Evolutionary conservation across 2,113 vertebrate genomes (phyloP), one percentile per base, ranked within the genome.

Genomic region (Galeopterus variegatus): DNA sequence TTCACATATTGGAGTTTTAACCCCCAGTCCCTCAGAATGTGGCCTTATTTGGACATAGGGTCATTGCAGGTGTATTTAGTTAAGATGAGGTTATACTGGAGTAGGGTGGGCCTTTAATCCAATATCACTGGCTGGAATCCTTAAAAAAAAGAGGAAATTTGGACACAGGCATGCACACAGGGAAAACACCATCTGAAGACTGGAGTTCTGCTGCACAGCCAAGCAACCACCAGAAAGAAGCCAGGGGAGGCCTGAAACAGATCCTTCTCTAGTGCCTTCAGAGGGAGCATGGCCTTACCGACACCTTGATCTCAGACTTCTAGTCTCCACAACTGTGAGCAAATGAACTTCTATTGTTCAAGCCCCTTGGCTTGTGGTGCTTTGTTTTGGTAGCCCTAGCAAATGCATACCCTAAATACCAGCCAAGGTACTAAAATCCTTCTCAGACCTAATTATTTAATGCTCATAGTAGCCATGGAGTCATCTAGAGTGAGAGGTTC

Each of bases 121-220:
- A 0, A 31, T 26, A 36, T 5, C 10, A 64, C 33, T 48, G n/a
- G 28, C 13, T 75, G 5, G 17, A 48, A 56, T 65, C 33, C 69
- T 79, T 45, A 9, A 9, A 15, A 28, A 0, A 2, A 69, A 70
- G 54, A 26, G n/a, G n/a, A 21, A 17, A 45, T n/a, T 13, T 11
- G n/a, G 70, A 45, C 28, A 48, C 28, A 54, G 41, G 62, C 1
- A 18, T 1, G 33, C 54, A 64, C 41, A 15, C 0, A 10, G 26
- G 50, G 36, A 65, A 23, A 69, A 70, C 0, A 14, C 10, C 41
- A 17, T 0, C 1, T 23, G 48, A 26, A 69, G 24, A 12, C 1
- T 69, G 54, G 31, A 41, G 48, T n/a, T 15, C 36, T 23, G 67
- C 5, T 56, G 73, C 8, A 41, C 9, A 36, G 10, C 58, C 31